Percentiles rank a stretch among this genome's conserved stretches.
phyloP scores from a whole-genome alignment of 1,140 invertebrate species.

The Drosophila arizonae region DNA sequence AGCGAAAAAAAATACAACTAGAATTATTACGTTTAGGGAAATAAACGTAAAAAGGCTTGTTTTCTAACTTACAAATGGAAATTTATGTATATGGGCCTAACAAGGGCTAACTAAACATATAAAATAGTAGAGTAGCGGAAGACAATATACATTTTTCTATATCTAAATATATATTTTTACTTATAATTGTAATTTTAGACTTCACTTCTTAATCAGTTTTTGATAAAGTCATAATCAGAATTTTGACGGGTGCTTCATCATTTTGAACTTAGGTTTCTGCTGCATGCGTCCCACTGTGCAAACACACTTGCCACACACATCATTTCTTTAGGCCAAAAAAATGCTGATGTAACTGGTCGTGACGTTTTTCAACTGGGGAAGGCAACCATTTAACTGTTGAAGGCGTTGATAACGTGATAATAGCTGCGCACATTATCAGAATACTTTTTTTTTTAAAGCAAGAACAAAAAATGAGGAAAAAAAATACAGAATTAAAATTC shows the following conservation, averaged over 20 bases:
- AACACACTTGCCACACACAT: conserved; percentile 39
- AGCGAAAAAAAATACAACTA: conserved; percentile 3
- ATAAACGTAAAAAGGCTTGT: conserved; percentile 12
- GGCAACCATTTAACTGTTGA: conserved; percentile 12
- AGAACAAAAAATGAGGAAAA: neutral
- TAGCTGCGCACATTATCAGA: conserved; percentile 26
- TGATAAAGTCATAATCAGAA: neutral
- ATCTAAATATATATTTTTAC: neutral
- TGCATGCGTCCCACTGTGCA: conserved; percentile 32
- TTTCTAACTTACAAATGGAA: neutral
- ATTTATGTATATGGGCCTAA: neutral
- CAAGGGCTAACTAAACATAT: neutral
- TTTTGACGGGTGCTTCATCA: no score
- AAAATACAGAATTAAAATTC: conserved; percentile 1
- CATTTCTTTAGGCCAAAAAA: conserved; percentile 34
- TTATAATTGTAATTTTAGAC: neutral
- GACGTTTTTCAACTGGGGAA: conserved; percentile 32
- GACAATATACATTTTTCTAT: neutral
- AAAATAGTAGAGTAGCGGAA: neutral
- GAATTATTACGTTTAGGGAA: conserved; percentile 33
- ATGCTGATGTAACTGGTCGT: conserved; percentile 48
- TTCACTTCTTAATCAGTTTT: neutral
- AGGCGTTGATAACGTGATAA: conserved; percentile 45
- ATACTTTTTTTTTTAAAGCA: conserved; percentile 10
- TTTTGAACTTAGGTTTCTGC: neutral